phyloP scores from a whole-genome alignment of 2,888 invertebrate species.

The Hipparchia sbordonii region DNA sequence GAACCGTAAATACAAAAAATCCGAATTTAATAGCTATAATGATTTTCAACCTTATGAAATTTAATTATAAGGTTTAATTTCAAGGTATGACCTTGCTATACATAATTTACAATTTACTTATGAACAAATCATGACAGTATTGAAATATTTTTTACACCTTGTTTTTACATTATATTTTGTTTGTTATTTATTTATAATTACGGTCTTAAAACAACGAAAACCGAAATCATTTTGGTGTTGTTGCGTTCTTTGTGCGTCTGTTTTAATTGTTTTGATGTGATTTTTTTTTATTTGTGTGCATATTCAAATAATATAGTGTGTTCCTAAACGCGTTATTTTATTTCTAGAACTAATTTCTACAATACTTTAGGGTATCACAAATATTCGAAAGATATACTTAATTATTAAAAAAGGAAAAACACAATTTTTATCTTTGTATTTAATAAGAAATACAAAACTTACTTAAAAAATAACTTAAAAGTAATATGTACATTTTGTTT shows the following conservation, averaged over 20 bases:
- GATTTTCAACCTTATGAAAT: constrained; percentile 20
- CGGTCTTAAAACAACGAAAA: constrained; percentile 31
- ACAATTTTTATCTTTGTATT: constrained; percentile 16
- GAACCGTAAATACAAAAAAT: constrained; percentile 25
- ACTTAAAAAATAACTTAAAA: constrained; percentile 14
- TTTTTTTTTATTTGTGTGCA: constrained; percentile 26
- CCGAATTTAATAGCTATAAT: constrained; percentile 18
- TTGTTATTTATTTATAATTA: constrained; percentile 29
- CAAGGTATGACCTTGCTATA: constrained; percentile 16
- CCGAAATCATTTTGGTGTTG: constrained; percentile 28
- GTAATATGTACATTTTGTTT: constrained; percentile 34
- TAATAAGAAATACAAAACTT: constrained; percentile 28
- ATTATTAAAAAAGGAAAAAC: neutral
- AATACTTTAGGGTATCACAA: neutral
- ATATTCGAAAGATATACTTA: neutral
- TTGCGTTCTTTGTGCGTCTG: constrained; percentile 29
- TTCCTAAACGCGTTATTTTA: constrained; percentile 12
- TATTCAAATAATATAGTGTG: constrained; percentile 29
- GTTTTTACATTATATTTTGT: constrained; percentile 34
- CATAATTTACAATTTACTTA: constrained; percentile 14
- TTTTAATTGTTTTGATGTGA: constrained; percentile 24
- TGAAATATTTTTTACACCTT: constrained; percentile 35
- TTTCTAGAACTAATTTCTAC: neutral
- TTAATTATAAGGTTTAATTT: constrained; percentile 22
- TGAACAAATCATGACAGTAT: constrained; percentile 39